Evolutionary conservation across 2,888 invertebrate species (phyloP).

Genomic region (Pemphredon lugubris): DNA sequence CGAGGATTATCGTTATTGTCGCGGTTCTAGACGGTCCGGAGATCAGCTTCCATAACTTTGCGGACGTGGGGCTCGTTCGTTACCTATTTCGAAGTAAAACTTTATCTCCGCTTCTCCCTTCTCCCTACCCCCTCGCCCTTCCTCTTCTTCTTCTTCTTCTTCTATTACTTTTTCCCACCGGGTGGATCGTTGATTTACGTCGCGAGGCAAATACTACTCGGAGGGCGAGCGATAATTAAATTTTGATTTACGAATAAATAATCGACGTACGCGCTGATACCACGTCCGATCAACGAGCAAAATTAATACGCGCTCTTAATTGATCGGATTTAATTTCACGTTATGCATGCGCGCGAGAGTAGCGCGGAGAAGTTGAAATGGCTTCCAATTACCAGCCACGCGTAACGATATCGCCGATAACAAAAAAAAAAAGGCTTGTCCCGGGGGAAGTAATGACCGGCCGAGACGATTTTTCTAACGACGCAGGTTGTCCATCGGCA

Average conservation of each 20-base stretch:
- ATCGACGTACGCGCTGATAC: conserved; percentile 32
- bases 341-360: conserved; percentile 15
- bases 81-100: background rate
- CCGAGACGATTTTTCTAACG: background rate
- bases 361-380: conserved; percentile 30
- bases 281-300: conserved; percentile 44
- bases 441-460: conserved; percentile 38
- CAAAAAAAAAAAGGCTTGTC: conserved; percentile 3
- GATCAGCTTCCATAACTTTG: conserved; percentile 1
- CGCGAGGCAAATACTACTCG: conserved; percentile 9
- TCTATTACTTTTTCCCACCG: too few relatives aligned
- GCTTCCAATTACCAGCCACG: conserved; percentile 45
- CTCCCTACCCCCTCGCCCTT: background rate
- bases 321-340: conserved; percentile 53
- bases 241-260: conserved; percentile 54
- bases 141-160: too few relatives aligned
- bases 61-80: background rate
- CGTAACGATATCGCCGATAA: conserved; percentile 47
- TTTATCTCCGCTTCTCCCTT: background rate
- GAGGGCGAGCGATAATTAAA: conserved; percentile 41
- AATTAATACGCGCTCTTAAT: conserved; percentile 52
- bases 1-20: conserved; percentile 26
- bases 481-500: background rate
- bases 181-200: too few relatives aligned
- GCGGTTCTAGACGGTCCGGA: conserved; percentile 7